These are phyloP conservation scores for Pseudobourletiella spinata DNA, from an alignment of 1,140 invertebrate species.

Conservation along the genomic window DNA sequence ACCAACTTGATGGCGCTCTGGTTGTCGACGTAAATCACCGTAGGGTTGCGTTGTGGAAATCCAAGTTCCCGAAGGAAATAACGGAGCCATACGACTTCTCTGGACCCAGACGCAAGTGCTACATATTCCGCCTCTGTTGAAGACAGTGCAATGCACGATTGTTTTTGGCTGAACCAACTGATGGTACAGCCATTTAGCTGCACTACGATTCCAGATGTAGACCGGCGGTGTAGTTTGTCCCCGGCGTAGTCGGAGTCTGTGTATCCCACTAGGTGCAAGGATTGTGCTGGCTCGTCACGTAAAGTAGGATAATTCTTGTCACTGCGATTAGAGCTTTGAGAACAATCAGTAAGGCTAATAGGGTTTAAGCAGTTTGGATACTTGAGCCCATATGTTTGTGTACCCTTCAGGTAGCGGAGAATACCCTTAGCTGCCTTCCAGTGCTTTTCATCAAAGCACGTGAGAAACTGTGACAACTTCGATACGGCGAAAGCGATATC, in stretches of 20 bases:
- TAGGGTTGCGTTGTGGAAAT: background rate
- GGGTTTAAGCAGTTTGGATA: too few relatives aligned
- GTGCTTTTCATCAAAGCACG: constrained; percentile 19
- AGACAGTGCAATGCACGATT: constrained; percentile 33
- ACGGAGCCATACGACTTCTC: constrained; percentile 38
- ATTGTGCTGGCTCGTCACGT: background rate
- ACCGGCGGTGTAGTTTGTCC: constrained; percentile 21
- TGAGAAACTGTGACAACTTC: constrained; percentile 23
- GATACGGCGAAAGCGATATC: constrained; percentile 39
- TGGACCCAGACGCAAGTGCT: constrained; percentile 39
- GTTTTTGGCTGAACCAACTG: constrained; percentile 37
- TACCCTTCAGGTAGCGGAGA: constrained; percentile 41
- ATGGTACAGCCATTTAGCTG: constrained; percentile 32
- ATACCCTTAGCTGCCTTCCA: constrained; percentile 39
- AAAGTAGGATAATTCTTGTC: too few relatives aligned
- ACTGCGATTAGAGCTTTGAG: too few relatives aligned
- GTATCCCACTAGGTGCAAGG: constrained; percentile 17
- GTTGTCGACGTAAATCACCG: constrained; percentile 17
- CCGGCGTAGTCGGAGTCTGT: constrained; percentile 36
- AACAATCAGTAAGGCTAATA: too few relatives aligned
- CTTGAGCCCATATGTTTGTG: constrained; percentile 15
- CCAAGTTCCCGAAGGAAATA: constrained; percentile 34
- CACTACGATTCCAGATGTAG: constrained; percentile 29
- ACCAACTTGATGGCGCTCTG: constrained; percentile 21
- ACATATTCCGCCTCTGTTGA: constrained; percentile 39